A percentile compares a stretch with the other conserved stretches of the same genome.
These are phyloP conservation scores for Panthera uncia DNA, from an alignment of 2,113 vertebrate genomes.

Conservation along the genomic window DNA sequence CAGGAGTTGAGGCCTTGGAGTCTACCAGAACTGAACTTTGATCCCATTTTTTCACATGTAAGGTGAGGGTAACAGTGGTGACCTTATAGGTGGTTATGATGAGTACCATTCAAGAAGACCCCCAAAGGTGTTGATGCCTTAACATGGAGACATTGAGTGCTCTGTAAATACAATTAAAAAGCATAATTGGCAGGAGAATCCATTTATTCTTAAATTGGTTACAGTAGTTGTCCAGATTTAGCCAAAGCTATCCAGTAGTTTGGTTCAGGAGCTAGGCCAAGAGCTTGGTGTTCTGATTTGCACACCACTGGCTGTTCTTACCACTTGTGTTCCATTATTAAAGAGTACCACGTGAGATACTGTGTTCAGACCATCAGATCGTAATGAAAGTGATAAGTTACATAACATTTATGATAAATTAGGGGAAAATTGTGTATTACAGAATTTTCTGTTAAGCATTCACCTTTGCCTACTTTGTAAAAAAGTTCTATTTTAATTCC, in stretches of 20 bases:
- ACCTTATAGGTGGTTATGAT: not conserved
- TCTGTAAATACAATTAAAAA: not conserved
- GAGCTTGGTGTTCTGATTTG: not conserved
- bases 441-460: not conserved
- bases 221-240: not conserved
- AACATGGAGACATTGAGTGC: not conserved
- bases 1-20: not conserved
- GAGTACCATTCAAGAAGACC: not conserved
- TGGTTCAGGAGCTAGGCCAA: not conserved
- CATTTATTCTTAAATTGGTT: not conserved
- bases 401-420: not conserved
- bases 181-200: not conserved
- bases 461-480: not conserved
- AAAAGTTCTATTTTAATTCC: no score
- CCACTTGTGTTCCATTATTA: not conserved
- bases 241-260: not conserved
- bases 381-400: not conserved
- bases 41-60: not conserved
- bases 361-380: not conserved
- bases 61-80: not conserved
- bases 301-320: not conserved
- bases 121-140: not conserved
- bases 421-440: not conserved
- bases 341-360: not conserved
- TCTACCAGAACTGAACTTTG: not conserved